Evolutionary conservation across 2,888 invertebrate genomes (phyloP), one percentile per base, ranked within the genome.

Genomic region (Isotomurus palustris): DNA sequence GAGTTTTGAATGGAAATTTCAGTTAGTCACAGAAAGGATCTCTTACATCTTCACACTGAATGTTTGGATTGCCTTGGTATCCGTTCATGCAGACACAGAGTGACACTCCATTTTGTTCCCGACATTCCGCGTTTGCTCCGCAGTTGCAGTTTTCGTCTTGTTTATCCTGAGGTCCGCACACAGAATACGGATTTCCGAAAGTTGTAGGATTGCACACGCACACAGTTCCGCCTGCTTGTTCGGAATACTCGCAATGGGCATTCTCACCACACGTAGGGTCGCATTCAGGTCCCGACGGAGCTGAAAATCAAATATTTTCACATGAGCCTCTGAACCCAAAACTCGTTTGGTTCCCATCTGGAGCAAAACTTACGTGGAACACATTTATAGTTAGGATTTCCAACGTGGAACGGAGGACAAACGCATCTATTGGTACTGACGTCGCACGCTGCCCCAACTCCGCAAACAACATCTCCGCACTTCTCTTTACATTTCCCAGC

Each of bases 401-500:
- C 93, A 64, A 89, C 83, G 74, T 91, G 91, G 73, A 87, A 87
- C 14, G 87, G 84, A 74, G 91, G 85, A 73, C 93, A 93, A 45
- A 88, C 81, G 75, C 93, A 93, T 76, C 85, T 86, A 64, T 90
- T 91, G 28, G 84, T 85, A 52, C 81, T 79, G 71, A 83, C 83
- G 73, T 91, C 87, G 73, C 93, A 93, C 50, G 84, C 83, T 17
- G 92, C 92, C 6, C 92, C 92, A 32, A 91, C 82, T 6, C 92
- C 92, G 73, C 93, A 93, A 14, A 90, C 84, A 10, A 90, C 81
- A 32, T 86, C 87, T 70, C 91, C 89, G 73, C 93, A 93, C 17
- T 90, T 83, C 72, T 91, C 87, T 72, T 91, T 88, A 74, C 92
- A 93, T 60, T 92, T 82, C 25, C 91, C 91, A 21, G 87, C 84